Percentiles rank a stretch among this genome's conserved stretches.
Conservation (phyloP, 1,140 invertebrate genomes). For the Trigoniulus corallinus region DNA sequence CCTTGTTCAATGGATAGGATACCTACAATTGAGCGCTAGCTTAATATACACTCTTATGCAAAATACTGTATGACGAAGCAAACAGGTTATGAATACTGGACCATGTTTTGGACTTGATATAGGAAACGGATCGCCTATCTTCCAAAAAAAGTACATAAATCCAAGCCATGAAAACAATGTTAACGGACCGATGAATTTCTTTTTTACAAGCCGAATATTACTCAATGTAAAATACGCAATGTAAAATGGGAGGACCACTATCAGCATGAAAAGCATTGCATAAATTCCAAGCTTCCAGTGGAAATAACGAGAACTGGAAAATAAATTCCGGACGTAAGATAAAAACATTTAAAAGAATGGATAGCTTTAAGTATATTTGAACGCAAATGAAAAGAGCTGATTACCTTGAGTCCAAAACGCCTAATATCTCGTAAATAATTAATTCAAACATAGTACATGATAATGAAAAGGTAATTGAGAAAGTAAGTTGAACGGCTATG, state of each 20-base stretch:
- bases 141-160: conserved; percentile 96
- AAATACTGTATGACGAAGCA: background rate
- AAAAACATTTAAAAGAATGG: conserved; percentile 7
- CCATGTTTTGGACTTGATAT: conserved; percentile 85
- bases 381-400: conserved; percentile 8
- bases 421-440: conserved; percentile 99
- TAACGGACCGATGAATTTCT: conserved; percentile 56
- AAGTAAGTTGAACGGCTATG: conserved; percentile 82
- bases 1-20: conserved; percentile 51
- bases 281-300: conserved; percentile 91
- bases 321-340: conserved; percentile 8
- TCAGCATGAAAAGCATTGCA: conserved; percentile 81
- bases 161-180: conserved; percentile 73
- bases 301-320: conserved; percentile 84
- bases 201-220: conserved; percentile 68
- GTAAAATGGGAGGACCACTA: conserved; percentile 92
- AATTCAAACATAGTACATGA: conserved; percentile 99
- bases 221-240: conserved; percentile 88
- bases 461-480: conserved; percentile 89
- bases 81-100: conserved; percentile 54
- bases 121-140: conserved; percentile 97
- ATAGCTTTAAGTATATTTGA: too few relatives aligned
- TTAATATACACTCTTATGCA: conserved; percentile 6
- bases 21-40: conserved; percentile 27
- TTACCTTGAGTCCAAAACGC: conserved; percentile 65